Percentiles rank a stretch among this genome's conserved stretches.
These are phyloP conservation scores for Muscicapa comitata DNA, from an alignment of 2,797 vertebrate genomes.

Conservation along the genomic window DNA sequence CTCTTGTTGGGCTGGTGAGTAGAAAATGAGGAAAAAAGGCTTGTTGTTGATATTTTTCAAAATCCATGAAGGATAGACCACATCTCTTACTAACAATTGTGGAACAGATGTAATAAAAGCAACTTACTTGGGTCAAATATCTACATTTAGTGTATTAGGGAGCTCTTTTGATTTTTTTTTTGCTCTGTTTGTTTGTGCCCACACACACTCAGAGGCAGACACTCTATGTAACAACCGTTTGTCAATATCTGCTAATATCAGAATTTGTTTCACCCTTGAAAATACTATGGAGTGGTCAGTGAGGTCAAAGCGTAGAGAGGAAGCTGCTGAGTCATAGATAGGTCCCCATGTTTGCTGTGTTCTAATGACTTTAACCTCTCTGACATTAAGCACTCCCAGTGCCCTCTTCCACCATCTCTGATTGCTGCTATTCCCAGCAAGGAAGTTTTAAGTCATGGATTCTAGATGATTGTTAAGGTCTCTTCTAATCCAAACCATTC, in stretches of 20 bases:
- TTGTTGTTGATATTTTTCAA: not conserved
- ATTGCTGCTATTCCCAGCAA: not conserved
- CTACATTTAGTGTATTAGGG: not conserved
- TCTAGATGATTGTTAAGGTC: not conserved
- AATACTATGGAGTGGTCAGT: not conserved
- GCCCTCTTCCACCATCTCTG: not conserved
- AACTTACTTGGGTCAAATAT: not conserved
- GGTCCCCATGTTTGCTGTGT: not conserved
- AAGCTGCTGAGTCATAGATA: not conserved
- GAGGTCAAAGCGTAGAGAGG: not conserved
- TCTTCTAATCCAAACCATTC: not conserved
- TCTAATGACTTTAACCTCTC: not conserved
- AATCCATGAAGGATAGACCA: not conserved
- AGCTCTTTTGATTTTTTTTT: not conserved
- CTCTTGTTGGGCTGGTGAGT: not conserved
- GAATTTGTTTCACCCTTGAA: not conserved
- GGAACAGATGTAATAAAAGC: not conserved
- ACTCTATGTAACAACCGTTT: not conserved
- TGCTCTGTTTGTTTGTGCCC: not conserved
- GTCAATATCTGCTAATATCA: not conserved
- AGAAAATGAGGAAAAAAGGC: not conserved
- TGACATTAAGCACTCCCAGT: not conserved
- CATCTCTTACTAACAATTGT: not conserved
- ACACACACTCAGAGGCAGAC: not conserved
- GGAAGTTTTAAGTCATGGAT: not conserved